Conservation (phyloP, 1,140 invertebrate species). For the Battus philenor region DNA sequence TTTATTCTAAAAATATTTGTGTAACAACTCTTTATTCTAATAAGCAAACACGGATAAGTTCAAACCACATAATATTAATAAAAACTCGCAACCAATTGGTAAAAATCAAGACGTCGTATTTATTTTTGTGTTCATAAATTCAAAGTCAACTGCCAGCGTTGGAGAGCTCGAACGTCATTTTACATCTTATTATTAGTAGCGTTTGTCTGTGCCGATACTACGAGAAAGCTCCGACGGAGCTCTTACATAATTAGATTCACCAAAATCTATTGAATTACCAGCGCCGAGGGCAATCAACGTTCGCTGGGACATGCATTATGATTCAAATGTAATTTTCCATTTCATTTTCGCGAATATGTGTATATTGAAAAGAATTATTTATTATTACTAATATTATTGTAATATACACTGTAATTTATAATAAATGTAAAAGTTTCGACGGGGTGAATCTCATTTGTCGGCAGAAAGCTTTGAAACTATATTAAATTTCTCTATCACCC, state of each 20-base stretch:
- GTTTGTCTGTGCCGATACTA: constrained; percentile 18
- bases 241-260: constrained; percentile 19
- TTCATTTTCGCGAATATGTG: constrained; percentile 10
- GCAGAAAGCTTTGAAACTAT: too few species aligned
- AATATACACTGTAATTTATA: too few species aligned
- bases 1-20: too few species aligned
- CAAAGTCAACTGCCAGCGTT: constrained; percentile 38
- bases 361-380: too few species aligned
- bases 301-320: neutral
- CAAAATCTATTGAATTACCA: constrained; percentile 5
- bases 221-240: constrained; percentile 20
- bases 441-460: too few species aligned
- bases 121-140: constrained; percentile 53
- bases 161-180: constrained; percentile 31
- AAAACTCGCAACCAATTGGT: constrained; percentile 16
- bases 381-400: too few species aligned
- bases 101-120: constrained; percentile 39
- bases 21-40: too few species aligned
- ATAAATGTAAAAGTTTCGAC: too few species aligned
- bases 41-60: neutral
- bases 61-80: constrained; percentile 8
- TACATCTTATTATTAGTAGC: constrained; percentile 34
- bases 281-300: constrained; percentile 11
- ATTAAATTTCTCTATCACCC: too few species aligned
- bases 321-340: constrained; percentile 5